A percentile compares a stretch with the other conserved stretches of the same genome.
These are phyloP conservation scores for Macrophya alboannulata DNA, from an alignment of 2,888 invertebrate species.

Conservation along the genomic window DNA sequence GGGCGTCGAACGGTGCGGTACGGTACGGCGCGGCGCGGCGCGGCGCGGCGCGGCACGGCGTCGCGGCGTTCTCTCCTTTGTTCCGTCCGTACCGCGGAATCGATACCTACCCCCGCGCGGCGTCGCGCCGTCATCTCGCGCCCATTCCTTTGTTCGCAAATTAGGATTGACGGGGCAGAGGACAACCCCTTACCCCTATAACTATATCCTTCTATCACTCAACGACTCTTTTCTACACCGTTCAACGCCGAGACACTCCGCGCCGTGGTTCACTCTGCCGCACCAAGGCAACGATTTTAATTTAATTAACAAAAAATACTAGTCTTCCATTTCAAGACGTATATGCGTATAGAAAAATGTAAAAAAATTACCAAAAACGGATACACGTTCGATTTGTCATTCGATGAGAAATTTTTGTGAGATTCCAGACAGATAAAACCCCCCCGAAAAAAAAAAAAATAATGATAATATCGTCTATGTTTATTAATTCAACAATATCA, in stretches of 20 bases:
- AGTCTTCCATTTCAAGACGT: neutral
- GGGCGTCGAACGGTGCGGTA: neutral
- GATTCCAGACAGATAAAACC: too few species aligned
- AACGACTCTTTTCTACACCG: neutral
- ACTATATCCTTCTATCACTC: neutral
- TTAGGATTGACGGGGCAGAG: slow-evolving; percentile 49
- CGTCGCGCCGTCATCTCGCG: slow-evolving; percentile 44
- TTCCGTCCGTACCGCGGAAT: slow-evolving; percentile 15
- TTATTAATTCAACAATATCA: too few species aligned
- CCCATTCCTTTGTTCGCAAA: slow-evolving; percentile 52
- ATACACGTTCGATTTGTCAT: too few species aligned
- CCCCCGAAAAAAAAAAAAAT: too few species aligned
- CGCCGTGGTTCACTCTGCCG: neutral
- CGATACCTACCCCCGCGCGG: slow-evolving; percentile 27
- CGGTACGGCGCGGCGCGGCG: neutral
- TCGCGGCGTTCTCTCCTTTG: slow-evolving; percentile 43
- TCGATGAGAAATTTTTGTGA: too few species aligned
- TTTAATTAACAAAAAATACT: neutral
- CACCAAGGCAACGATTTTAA: neutral
- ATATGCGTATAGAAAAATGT: neutral
- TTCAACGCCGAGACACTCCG: neutral
- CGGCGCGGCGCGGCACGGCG: slow-evolving; percentile 16
- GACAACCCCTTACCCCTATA: neutral
- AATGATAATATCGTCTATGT: too few species aligned
- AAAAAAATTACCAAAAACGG: too few species aligned